These are phyloP conservation scores for Pseudachorutes palmiensis DNA, from an alignment of 1,140 invertebrate genomes.

Conservation along the genomic window DNA sequence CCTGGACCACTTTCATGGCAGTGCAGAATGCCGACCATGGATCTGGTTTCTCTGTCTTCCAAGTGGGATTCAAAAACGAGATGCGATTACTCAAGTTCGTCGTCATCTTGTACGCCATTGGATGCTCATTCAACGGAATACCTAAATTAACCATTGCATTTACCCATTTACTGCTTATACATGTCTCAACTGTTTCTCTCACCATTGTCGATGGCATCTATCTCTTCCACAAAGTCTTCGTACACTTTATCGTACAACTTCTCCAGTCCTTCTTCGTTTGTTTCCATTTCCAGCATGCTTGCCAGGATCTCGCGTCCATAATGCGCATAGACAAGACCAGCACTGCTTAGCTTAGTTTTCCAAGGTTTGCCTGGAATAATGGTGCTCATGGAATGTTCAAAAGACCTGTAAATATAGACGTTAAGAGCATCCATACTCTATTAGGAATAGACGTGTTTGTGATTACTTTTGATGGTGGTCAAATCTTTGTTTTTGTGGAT, in stretches of 20 bases:
- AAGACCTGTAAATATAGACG: conserved; percentile 52
- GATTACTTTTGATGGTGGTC: conserved; percentile 89
- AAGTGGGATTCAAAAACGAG: conserved; percentile 68
- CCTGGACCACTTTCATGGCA: conserved; percentile 69
- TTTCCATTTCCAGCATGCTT: conserved; percentile 46
- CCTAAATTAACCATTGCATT: conserved; percentile 92
- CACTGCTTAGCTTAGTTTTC: conserved; percentile 77
- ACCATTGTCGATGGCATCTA: conserved; percentile 95
- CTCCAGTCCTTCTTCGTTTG: conserved; percentile 45
- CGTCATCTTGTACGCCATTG: conserved; percentile 54
- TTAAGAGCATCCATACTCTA: conserved; percentile 9
- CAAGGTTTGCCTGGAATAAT: conserved; percentile 50
- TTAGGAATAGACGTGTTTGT: not conserved
- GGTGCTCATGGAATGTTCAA: conserved; percentile 54
- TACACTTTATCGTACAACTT: conserved; percentile 77
- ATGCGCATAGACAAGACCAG: conserved; percentile 85
- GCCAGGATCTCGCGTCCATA: conserved; percentile 77
- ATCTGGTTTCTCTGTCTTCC: conserved; percentile 61
- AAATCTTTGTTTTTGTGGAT: conserved; percentile 66
- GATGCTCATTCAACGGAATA: conserved; percentile 27
- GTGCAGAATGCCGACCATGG: conserved; percentile 51
- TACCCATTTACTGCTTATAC: conserved; percentile 48
- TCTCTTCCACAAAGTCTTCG: conserved; percentile 79
- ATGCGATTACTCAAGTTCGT: conserved; percentile 67
- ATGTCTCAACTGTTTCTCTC: conserved; percentile 46